Evolutionary conservation across 1,140 invertebrate genomes (phyloP), one percentile per base, ranked within the genome.

Genomic region (Drosophila bocki): DNA sequence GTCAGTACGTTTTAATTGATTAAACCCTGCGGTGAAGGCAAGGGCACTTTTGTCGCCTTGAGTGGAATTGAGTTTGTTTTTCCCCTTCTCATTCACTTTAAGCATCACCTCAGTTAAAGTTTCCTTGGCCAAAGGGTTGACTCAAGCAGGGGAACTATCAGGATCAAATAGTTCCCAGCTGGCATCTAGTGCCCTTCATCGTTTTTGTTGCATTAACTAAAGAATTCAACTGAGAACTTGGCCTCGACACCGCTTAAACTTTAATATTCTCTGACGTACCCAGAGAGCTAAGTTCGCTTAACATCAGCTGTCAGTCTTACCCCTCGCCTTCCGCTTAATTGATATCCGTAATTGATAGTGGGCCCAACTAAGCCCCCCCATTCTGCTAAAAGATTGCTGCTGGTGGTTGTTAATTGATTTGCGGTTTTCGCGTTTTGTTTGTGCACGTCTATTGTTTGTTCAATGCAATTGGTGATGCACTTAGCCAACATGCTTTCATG

Each of bases 381-480:
- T 12, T n/a, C 26, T n/a, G 6, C n/a, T 26, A 15, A 42, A 22
- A 41, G 11, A 65, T 50, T 39, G 26, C 47, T 56, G 56, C 19
- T 65, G 44, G 35, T 32, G 35, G 58, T 48, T 39, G 48, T 77
- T 84, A 83, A 84, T 84, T 72, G 81, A 80, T 80, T 67, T 72
- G 81, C 63, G 77, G 71, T 79, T 80, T 80, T 62, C 35, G 56
- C 59, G 50, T 69, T 79, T 83, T 63, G 42, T n/a, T 33, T 32
- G 59, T 72, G 17, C 42, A 12, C 42, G 45, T 3, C 17, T 6
- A 22, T 37, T 53, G 33, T 67, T 41, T 22, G 37, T 15, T 41
- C 51, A 8, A 39, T 57, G 35, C 35, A 39, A 37, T 37, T 57
- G 13, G 19, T 7, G 8, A 57, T 57, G 19, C 35, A 54, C 51